Percentiles rank a stretch among this genome's conserved stretches.
Evolutionary conservation across 2,113 vertebrate species (phyloP).

Genomic region (Oryzias javanicus): DNA sequence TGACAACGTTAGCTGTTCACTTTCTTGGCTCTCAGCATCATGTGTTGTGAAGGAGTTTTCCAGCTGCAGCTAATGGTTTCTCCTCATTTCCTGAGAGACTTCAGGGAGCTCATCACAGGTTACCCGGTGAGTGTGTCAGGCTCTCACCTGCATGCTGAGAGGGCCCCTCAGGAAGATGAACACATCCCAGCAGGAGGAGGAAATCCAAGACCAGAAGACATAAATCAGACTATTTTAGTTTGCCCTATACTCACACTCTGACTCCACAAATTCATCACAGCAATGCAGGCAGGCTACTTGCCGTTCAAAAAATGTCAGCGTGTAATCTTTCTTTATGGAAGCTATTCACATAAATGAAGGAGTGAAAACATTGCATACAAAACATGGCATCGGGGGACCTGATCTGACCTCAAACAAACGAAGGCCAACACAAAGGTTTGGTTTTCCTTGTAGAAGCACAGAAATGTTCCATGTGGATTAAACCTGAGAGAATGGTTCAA

Average conservation of each 20-base stretch:
- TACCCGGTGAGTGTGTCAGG: slow-evolving; percentile 49
- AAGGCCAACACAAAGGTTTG: neutral
- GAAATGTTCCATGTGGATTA: too few relatives aligned
- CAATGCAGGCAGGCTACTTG: neutral
- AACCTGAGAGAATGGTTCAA: too few relatives aligned
- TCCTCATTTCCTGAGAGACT: slow-evolving; percentile 4
- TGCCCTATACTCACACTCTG: slow-evolving; percentile 1
- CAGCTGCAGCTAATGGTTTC: slow-evolving; percentile 41
- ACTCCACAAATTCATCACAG: slow-evolving; percentile 8
- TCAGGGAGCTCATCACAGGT: slow-evolving; percentile 12
- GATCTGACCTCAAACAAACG: neutral
- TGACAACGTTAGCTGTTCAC: slow-evolving; percentile 8
- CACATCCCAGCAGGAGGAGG: slow-evolving; percentile 20
- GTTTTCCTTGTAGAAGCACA: too few relatives aligned
- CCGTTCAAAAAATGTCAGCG: slow-evolving; percentile 2
- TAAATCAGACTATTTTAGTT: slow-evolving; percentile 15
- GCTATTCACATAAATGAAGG: neutral
- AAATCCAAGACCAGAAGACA: neutral
- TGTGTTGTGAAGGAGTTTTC: slow-evolving; percentile 23
- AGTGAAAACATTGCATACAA: neutral
- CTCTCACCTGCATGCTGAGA: slow-evolving; percentile 44
- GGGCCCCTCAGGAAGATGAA: slow-evolving; percentile 24
- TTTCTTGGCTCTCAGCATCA: slow-evolving; percentile 10
- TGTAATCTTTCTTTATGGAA: slow-evolving; percentile 16
- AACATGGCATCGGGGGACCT: neutral